Evolutionary conservation across 2,888 invertebrate species (phyloP), one percentile per base, ranked within the genome.

Genomic region (Pharmacophagus antenor): DNA sequence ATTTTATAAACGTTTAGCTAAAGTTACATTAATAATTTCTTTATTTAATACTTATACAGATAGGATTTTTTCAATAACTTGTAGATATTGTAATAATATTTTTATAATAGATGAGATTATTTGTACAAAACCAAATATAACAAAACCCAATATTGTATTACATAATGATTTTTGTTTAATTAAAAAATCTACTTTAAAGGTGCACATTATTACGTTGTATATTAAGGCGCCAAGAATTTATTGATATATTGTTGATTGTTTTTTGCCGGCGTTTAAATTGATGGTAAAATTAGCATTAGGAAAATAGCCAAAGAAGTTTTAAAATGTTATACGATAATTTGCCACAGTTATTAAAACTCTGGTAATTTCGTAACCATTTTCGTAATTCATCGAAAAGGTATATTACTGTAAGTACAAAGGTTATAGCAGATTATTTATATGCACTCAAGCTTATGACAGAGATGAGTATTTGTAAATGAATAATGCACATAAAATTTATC

Each of bases 181-280:
- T 6, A 7, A 10, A 7, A 27, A 27, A 27, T 10, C 10, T 10
- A 37, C 7, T 37, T 51, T 2, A 31, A 17, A 21, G 31, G 27
- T 18, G 47, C 58, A 53, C 52, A 18, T 10, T 23, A 18, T 8
- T 25, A 7, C 18, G 58, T 20, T n/a, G 58, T 44, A n/a, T 58
- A 10, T 5, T 37, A 12, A 46, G 54, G 49, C 58, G 49, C 54
- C 44, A 54, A 59, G 54, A 59, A 44, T 59, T 54, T 55, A 31
- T 49, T 59, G 54, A 59, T 50, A 54, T 59, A 54, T 54, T 49
- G 58, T 53, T 55, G 59, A 59, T 59, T 59, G 59, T 60, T 55
- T 60, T 60, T 60, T 60, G 55, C 55, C 44, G 17, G 42, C 12
- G 37, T 55, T 23, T 17, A 44, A 60, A 55, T 37, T 60, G 50